phyloP scores from a whole-genome alignment of 2,797 vertebrate species.

The Silurus lanzhouensis region DNA sequence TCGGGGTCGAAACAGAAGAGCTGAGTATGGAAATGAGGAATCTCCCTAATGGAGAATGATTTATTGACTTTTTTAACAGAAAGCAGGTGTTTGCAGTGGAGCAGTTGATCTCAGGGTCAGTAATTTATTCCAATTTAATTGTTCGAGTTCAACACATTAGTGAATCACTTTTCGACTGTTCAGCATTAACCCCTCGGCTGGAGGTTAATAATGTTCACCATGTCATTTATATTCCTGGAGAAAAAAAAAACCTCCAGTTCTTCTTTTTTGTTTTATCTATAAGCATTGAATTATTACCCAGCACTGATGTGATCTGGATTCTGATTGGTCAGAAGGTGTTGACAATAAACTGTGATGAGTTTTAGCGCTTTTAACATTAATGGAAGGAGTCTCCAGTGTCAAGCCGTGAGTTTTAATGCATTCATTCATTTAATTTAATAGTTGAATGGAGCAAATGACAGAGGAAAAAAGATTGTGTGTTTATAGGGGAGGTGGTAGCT shows the following conservation, averaged over 20 bases:
- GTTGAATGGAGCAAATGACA: too few species aligned
- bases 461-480: too few species aligned
- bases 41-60: not conserved
- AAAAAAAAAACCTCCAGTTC: not conserved
- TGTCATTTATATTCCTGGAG: not conserved
- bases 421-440: too few species aligned
- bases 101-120: not conserved
- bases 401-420: too few species aligned
- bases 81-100: not conserved
- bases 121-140: conserved; percentile 7
- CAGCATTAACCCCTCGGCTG: not conserved
- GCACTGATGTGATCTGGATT: not conserved
- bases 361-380: not conserved
- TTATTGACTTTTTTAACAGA: not conserved
- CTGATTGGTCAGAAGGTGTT: not conserved
- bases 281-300: not conserved
- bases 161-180: not conserved
- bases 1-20: not conserved
- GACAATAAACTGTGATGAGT: too few species aligned
- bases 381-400: not conserved
- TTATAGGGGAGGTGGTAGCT: too few species aligned
- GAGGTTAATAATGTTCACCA: conserved; percentile 5
- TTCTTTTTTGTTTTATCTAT: not conserved
- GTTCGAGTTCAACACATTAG: conserved; percentile 2
- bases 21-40: not conserved